Percentiles rank a stretch among this genome's conserved stretches.
Conservation (phyloP, 2,888 invertebrate species). For the Stramonita haemastoma region DNA sequence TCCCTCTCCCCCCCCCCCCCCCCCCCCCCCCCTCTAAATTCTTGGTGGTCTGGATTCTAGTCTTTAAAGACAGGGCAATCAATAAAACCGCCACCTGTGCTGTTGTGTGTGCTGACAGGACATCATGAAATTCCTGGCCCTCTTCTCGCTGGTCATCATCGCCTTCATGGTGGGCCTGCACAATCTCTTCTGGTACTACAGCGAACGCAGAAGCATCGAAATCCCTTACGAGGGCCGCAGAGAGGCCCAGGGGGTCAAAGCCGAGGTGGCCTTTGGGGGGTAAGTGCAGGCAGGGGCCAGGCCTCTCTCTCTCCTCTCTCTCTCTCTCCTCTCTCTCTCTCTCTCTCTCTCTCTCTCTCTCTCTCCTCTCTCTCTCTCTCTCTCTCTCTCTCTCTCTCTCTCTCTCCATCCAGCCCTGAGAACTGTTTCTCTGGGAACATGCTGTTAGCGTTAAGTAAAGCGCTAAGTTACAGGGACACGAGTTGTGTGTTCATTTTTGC, state of each 20-base stretch:
- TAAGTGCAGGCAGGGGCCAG: slow-evolving; percentile 54
- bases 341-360: neutral
- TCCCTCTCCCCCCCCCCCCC: no score
- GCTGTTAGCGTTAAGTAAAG: no score
- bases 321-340: neutral
- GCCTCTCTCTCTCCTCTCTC: no score
- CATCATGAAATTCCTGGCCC: slow-evolving; percentile 69
- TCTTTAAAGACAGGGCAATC: no score
- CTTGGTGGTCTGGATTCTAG: no score
- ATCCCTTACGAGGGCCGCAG: slow-evolving; percentile 54
- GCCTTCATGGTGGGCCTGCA: slow-evolving; percentile 76
- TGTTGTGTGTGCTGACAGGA: slow-evolving; percentile 59
- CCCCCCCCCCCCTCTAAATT: no score
- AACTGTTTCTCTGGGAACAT: no score
- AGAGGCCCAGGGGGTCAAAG: slow-evolving; percentile 58
- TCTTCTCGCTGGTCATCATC: slow-evolving; percentile 67
- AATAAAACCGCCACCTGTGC: neutral
- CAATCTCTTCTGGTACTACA: slow-evolving; percentile 77
- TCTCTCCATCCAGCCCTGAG: neutral
- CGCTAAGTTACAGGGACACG: no score
- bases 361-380: neutral
- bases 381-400: neutral
- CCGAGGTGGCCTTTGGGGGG: slow-evolving; percentile 73
- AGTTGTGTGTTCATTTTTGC: no score
- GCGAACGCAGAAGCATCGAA: slow-evolving; percentile 65